A percentile compares a stretch with the other conserved stretches of the same genome.
Conservation (phyloP, 2,797 vertebrate genomes). For the Molossus molossus region DNA sequence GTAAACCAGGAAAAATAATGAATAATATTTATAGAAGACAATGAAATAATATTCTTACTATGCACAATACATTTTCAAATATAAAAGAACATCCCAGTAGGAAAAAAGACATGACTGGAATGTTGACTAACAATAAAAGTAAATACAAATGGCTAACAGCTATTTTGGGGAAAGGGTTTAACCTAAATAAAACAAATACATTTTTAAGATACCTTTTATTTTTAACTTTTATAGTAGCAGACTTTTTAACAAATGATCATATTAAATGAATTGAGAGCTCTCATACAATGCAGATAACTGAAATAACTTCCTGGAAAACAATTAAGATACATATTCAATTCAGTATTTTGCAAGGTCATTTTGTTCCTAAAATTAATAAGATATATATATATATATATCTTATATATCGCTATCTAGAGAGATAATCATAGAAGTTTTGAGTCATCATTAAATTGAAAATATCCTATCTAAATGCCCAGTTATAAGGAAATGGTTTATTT, state of each 20-base stretch:
- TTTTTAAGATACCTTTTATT: not conserved
- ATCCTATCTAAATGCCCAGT: not conserved
- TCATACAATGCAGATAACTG: not conserved
- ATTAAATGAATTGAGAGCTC: not conserved
- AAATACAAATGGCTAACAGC: not conserved
- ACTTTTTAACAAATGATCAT: conserved; percentile 32
- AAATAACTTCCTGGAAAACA: not conserved
- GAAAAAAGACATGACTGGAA: not conserved
- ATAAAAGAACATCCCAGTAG: not conserved
- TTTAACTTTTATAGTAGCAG: not conserved
- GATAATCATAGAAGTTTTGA: not conserved
- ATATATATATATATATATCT: not conserved
- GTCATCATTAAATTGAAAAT: conserved; percentile 1
- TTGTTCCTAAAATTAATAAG: not conserved
- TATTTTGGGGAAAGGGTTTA: not conserved
- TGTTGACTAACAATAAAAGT: not conserved
- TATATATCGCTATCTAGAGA: not conserved
- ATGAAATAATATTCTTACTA: not conserved
- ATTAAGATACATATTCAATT: not conserved
- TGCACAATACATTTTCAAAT: not conserved
- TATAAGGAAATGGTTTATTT: not conserved
- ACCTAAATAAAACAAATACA: not conserved
- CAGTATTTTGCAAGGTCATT: not conserved
- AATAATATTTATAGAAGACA: not conserved
- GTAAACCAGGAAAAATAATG: not conserved